Conservation (phyloP, 2,888 invertebrate species). For the Dorcus hopei region DNA sequence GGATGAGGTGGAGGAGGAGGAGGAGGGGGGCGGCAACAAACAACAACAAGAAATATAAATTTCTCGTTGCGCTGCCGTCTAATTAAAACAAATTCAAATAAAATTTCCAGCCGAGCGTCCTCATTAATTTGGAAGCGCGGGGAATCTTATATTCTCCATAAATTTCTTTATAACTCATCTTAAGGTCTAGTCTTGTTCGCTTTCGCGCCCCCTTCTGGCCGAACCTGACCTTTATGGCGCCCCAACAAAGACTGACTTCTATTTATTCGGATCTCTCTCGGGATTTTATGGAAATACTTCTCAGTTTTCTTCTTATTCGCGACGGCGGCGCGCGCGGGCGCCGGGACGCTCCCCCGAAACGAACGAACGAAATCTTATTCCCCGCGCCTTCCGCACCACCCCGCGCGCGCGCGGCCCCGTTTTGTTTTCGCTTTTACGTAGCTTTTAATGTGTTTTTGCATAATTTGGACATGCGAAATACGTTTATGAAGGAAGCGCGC, state of each 20-base stretch:
- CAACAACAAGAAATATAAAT: too few species aligned
- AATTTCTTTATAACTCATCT: constrained; percentile 35
- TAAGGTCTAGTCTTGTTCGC: constrained; percentile 33
- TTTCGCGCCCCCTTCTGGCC: constrained; percentile 18
- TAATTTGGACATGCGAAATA: not conserved
- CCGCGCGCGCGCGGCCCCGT: not conserved
- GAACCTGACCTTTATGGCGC: constrained; percentile 35
- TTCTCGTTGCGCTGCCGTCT: not conserved
- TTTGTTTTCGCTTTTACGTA: not conserved
- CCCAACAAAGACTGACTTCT: constrained; percentile 42
- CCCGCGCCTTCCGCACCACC: not conserved
- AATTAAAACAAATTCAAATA: constrained; percentile 25
- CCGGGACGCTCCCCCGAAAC: not conserved
- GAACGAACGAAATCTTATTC: constrained; percentile 1
- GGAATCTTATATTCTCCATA: constrained; percentile 19
- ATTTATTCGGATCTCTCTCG: constrained; percentile 46
- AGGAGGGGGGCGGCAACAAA: too few species aligned
- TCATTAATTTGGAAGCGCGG: constrained; percentile 15
- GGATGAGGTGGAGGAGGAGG: too few species aligned
- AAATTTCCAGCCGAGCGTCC: constrained; percentile 21
- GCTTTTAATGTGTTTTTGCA: not conserved
- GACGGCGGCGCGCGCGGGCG: not conserved
- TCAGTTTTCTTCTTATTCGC: constrained; percentile 36
- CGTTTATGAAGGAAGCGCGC: too few species aligned
- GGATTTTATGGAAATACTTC: constrained; percentile 48